Conservation (phyloP, 2,113 vertebrate species). For the Ardeotis arabs region DNA sequence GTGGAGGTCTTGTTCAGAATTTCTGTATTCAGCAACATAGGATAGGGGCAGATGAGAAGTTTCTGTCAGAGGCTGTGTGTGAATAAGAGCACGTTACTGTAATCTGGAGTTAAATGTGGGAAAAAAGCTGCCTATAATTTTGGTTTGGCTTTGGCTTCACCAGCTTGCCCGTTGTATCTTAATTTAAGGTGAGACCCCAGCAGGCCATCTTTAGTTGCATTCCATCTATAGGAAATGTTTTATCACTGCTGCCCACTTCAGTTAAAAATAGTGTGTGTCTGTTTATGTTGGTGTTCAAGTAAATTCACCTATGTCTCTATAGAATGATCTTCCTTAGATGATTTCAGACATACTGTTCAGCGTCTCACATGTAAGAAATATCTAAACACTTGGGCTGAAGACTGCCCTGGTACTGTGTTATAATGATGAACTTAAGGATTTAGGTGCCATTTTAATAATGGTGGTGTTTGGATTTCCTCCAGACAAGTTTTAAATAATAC, state of each 20-base stretch:
- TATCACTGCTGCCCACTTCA: neutral
- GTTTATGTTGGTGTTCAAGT: neutral
- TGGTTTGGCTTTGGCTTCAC: neutral
- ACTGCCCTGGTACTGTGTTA: neutral
- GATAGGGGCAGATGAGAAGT: neutral
- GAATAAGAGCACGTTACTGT: neutral
- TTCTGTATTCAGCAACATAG: neutral
- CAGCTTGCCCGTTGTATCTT: neutral
- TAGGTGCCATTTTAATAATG: neutral
- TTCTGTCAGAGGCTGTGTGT: neutral
- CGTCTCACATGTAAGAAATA: neutral
- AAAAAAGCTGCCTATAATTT: neutral
- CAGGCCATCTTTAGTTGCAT: neutral
- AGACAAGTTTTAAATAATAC: slow-evolving; percentile 7
- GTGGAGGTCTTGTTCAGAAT: neutral
- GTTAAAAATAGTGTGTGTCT: neutral
- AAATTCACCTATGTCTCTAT: neutral
- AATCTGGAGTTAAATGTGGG: neutral
- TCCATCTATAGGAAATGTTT: neutral
- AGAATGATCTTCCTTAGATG: neutral
- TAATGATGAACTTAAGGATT: neutral
- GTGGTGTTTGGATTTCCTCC: neutral
- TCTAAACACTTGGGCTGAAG: neutral
- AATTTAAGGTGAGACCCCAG: neutral
- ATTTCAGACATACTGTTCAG: neutral